Conservation (phyloP, 2,797 vertebrate genomes). For the Manis crassicaudata region DNA sequence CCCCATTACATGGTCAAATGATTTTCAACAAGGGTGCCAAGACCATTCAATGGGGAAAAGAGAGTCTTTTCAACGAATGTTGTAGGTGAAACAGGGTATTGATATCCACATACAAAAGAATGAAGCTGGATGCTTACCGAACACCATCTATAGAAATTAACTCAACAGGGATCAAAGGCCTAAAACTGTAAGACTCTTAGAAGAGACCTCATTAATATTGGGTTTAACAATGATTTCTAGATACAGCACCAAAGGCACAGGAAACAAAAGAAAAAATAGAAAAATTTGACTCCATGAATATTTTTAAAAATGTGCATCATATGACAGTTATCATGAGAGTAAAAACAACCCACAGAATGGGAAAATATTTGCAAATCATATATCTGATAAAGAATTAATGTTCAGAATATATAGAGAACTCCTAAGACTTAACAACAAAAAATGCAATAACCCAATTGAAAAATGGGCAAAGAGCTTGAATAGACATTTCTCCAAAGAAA, state of each 20-base stretch:
- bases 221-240: not conserved
- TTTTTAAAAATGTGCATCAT: not conserved
- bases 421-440: not conserved
- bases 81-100: not conserved
- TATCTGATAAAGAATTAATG: not conserved
- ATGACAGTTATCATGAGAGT: not conserved
- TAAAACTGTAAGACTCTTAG: not conserved
- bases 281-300: not conserved
- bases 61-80: not conserved
- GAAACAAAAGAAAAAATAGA: not conserved
- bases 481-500: not conserved
- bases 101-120: not conserved
- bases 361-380: not conserved
- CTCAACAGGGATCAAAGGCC: not conserved
- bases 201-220: not conserved
- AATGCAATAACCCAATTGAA: not conserved
- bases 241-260: not conserved
- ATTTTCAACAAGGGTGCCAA: not conserved
- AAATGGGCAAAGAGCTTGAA: not conserved
- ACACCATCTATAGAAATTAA: not conserved
- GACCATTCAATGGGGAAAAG: not conserved
- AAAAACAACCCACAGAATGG: not conserved
- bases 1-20: not conserved
- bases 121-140: not conserved
- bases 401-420: not conserved